A percentile compares a stretch with the other conserved stretches of the same genome.
phyloP scores from a whole-genome alignment of 2,113 vertebrate genomes.

The Notothenia rossii region DNA sequence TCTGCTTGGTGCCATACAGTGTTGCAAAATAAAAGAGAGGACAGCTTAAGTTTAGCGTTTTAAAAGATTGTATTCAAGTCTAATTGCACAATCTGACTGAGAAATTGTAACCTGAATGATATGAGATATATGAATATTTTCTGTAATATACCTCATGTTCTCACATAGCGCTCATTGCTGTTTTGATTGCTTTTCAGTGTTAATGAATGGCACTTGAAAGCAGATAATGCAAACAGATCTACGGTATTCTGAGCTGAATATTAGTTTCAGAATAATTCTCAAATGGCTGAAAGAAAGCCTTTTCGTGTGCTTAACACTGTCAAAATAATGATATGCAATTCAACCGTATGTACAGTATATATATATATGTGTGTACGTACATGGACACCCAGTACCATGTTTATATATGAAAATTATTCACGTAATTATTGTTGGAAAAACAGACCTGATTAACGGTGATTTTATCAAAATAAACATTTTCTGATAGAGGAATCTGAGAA shows the following conservation, averaged over 20 bases:
- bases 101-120: constrained; percentile 51
- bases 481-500: not conserved
- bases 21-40: constrained; percentile 58
- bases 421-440: not conserved
- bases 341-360: not conserved
- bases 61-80: constrained; percentile 49
- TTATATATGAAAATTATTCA: constrained; percentile 6
- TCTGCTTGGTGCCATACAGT: constrained; percentile 75
- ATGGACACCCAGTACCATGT: not conserved
- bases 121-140: constrained; percentile 36
- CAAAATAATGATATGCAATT: constrained; percentile 1
- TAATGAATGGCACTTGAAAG: constrained; percentile 31
- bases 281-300: constrained; percentile 8
- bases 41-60: constrained; percentile 56
- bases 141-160: constrained; percentile 35
- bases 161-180: constrained; percentile 24
- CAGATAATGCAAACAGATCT: constrained; percentile 43
- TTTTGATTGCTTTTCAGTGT: constrained; percentile 48
- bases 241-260: constrained; percentile 24
- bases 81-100: constrained; percentile 40
- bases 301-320: constrained; percentile 3
- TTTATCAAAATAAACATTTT: not conserved
- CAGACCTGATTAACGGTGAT: not conserved
- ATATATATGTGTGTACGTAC: too few species aligned
- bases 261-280: constrained; percentile 41